Percentiles rank a stretch among this genome's conserved stretches.
Evolutionary conservation across 2,797 vertebrate species (phyloP).

Genomic region (Tympanoctomys barrerae): DNA sequence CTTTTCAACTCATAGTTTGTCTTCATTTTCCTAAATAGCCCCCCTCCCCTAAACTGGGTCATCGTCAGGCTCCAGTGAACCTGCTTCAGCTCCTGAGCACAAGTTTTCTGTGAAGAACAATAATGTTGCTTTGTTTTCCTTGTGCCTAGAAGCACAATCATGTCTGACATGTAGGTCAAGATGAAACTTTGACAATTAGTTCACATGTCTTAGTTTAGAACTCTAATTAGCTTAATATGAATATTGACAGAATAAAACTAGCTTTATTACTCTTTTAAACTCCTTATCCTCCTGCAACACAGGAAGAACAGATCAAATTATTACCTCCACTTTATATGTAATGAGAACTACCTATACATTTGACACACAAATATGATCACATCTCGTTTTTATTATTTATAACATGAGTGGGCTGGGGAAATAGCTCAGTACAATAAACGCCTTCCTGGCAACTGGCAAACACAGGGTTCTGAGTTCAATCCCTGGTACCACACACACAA

Average conservation of each 20-base stretch:
- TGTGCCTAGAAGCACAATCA: conserved; percentile 36
- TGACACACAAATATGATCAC: neutral
- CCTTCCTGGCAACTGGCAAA: too few relatives aligned
- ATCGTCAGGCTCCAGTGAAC: neutral
- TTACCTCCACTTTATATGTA: neutral
- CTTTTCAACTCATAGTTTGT: neutral
- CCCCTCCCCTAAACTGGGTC: neutral
- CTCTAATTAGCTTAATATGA: conserved; percentile 1
- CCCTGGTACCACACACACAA: too few relatives aligned
- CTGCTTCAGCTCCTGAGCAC: neutral
- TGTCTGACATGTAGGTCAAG: neutral
- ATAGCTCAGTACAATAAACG: too few relatives aligned
- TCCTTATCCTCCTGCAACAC: neutral
- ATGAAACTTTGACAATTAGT: conserved; percentile 39
- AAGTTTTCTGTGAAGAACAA: conserved; percentile 28
- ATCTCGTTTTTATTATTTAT: conserved; percentile 32
- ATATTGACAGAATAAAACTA: neutral
- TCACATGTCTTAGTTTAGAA: conserved; percentile 39
- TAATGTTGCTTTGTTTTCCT: conserved; percentile 10
- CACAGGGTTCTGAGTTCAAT: too few relatives aligned
- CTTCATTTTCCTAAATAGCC: neutral
- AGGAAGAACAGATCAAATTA: neutral
- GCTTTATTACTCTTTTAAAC: neutral
- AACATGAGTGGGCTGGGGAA: too few relatives aligned
- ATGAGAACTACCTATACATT: neutral